These are phyloP conservation scores for Musca vetustissima DNA, from an alignment of 1,140 invertebrate genomes.

Conservation along the genomic window DNA sequence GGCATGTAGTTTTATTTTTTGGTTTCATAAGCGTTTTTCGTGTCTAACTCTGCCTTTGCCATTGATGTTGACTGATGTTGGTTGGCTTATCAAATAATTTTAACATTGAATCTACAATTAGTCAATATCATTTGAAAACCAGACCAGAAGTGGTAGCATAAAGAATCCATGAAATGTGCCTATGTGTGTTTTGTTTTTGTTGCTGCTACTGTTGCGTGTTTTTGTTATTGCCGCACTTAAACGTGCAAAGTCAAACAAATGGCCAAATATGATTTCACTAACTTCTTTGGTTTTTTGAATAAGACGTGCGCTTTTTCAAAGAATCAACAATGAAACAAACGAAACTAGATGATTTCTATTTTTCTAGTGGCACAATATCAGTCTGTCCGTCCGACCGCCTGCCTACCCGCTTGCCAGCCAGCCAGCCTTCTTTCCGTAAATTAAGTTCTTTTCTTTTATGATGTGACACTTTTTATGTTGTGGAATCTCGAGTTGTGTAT, in stretches of 20 bases:
- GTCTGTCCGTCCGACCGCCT: neutral
- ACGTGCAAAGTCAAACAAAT: neutral
- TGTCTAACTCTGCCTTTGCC: too few species aligned
- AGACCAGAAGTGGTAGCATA: too few species aligned
- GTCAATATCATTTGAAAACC: too few species aligned
- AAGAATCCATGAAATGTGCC: neutral
- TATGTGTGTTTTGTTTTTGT: neutral
- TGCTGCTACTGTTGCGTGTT: neutral
- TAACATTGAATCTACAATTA: too few species aligned
- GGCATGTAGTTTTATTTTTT: too few species aligned
- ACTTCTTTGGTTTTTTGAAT: constrained; percentile 14
- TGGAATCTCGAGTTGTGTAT: neutral
- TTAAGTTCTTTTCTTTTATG: constrained; percentile 14
- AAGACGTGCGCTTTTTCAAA: constrained; percentile 13
- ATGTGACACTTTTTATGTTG: constrained; percentile 22
- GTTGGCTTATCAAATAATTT: too few species aligned
- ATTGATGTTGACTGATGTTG: too few species aligned
- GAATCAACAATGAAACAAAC: constrained; percentile 3
- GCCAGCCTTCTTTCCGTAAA: constrained; percentile 4
- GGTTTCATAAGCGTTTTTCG: too few species aligned
- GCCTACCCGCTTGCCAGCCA: neutral
- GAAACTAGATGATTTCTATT: neutral
- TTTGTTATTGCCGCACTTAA: neutral
- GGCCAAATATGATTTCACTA: neutral
- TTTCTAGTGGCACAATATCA: neutral